A percentile compares a stretch with the other conserved stretches of the same genome.
phyloP scores from a whole-genome alignment of 1,140 invertebrate species.

The Radopholus similis region DNA sequence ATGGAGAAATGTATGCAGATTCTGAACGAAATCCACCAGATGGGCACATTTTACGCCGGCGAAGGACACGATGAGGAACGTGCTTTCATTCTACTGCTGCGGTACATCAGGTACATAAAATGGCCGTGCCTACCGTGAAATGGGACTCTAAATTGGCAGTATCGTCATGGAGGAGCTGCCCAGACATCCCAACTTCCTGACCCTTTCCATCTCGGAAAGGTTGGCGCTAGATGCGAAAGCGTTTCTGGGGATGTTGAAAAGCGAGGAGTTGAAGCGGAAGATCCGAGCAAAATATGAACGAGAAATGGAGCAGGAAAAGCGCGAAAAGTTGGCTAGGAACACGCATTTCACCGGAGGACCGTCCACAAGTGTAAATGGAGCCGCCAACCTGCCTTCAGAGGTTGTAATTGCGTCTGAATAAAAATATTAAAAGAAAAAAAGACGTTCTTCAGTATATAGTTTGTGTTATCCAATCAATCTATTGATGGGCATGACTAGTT shows the following conservation, averaged over 20 bases:
- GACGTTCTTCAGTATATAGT: not conserved
- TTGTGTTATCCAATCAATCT: not conserved
- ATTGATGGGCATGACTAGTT: not conserved
- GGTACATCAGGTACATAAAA: not conserved
- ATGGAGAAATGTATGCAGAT: not conserved
- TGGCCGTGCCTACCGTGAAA: not conserved
- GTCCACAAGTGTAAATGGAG: not conserved
- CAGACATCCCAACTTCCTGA: not conserved
- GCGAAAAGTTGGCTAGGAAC: not conserved
- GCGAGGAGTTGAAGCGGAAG: not conserved
- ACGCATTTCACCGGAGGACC: not conserved
- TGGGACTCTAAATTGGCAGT: not conserved
- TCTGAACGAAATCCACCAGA: not conserved
- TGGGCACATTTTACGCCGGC: not conserved
- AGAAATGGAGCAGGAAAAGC: not conserved
- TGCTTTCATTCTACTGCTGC: not conserved
- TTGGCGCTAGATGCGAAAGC: not conserved
- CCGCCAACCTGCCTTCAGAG: not conserved
- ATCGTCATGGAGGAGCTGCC: slow-evolving; percentile 1
- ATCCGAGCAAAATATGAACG: not conserved
- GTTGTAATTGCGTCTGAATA: not conserved
- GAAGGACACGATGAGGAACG: not conserved
- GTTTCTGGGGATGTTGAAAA: not conserved
- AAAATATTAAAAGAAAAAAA: not conserved
- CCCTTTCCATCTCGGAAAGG: not conserved